These are phyloP conservation scores for Dicyrtomina minuta DNA, from an alignment of 2,888 invertebrate genomes.

Conservation along the genomic window DNA sequence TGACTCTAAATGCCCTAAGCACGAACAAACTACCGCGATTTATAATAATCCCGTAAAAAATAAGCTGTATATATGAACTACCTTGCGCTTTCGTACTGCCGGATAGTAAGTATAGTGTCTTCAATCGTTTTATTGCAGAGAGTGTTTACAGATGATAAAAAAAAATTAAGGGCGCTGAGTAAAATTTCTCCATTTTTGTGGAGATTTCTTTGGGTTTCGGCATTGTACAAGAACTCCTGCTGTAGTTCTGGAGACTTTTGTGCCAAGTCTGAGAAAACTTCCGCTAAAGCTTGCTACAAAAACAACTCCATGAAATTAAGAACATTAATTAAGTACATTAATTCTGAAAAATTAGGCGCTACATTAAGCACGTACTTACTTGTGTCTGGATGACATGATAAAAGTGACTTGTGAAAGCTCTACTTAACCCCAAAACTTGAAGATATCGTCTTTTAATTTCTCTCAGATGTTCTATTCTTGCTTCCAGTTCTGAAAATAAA, in stretches of 20 bases:
- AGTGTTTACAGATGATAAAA: constrained; percentile 92
- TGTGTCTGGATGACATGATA: constrained; percentile 81
- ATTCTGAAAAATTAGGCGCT: neutral
- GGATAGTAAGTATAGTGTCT: constrained; percentile 79
- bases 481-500: constrained; percentile 73
- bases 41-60: too few relatives aligned
- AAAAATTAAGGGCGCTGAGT: constrained; percentile 90
- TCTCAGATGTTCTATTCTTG: constrained; percentile 85
- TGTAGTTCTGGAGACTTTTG: constrained; percentile 95
- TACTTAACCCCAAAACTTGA: constrained; percentile 80
- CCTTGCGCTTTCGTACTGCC: constrained; percentile 75
- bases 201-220: constrained; percentile 90
- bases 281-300: constrained; percentile 78
- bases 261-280: constrained; percentile 91
- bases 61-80: too few relatives aligned
- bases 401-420: constrained; percentile 84
- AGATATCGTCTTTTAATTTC: constrained; percentile 93
- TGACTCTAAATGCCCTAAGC: too few relatives aligned
- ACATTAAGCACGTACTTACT: constrained; percentile 54
- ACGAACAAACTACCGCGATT: too few relatives aligned
- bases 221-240: constrained; percentile 91
- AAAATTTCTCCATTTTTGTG: constrained; percentile 91
- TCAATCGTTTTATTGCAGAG: constrained; percentile 97
- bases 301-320: constrained; percentile 23
- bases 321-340: too few relatives aligned